Evolutionary conservation across 2,113 vertebrate genomes (phyloP), one percentile per base, ranked within the genome.

Genomic region (Morone saxatilis): DNA sequence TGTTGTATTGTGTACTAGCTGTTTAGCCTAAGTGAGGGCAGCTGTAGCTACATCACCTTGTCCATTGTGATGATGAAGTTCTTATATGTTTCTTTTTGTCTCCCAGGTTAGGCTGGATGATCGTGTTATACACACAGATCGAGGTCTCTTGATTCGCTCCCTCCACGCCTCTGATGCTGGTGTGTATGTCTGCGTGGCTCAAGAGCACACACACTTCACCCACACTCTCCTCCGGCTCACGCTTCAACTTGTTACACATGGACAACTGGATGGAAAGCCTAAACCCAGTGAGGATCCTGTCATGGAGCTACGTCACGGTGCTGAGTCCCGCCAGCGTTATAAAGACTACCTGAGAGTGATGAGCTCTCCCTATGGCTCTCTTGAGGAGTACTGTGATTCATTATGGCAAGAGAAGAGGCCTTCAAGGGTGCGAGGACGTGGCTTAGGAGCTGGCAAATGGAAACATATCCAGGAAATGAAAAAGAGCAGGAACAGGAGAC

Each of bases 341-440:
- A 99, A 99, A 94, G 97, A 99, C 94, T 99, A 98, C 90, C 94
- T 99, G 80, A 96, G 97, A 84, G 95, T 97, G 0, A 95, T 98
- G 91, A 98, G 96, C 92, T 95, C 96, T 71, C 96, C 97, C 13
- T 94, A 95, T 45, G 95, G 95, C 72, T 97, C 97, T 83, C 93
- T 99, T 72, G 98, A 99, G 78, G 97, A 99, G 89, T 99, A 99
- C 94, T 99, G 98, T 12, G 97, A 99, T 84, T 97, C 97, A 48
- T 96, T 99, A 92, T 99, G 98, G 98, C 95, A 97, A 63, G 97
- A 95, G 88, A 98, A 93, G 91, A 98, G 96, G 90, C 95, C 95
- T 8, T 19, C 70, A 0, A 90, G 81, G 79, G 78, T n/a, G 4
- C 77, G 91, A 90, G 96, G 88, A 94, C 96, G 91, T 95, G 78